Percentiles rank a stretch among this genome's conserved stretches.
These are phyloP conservation scores for Heterotis niloticus DNA, from an alignment of 2,113 vertebrate species.

Conservation along the genomic window DNA sequence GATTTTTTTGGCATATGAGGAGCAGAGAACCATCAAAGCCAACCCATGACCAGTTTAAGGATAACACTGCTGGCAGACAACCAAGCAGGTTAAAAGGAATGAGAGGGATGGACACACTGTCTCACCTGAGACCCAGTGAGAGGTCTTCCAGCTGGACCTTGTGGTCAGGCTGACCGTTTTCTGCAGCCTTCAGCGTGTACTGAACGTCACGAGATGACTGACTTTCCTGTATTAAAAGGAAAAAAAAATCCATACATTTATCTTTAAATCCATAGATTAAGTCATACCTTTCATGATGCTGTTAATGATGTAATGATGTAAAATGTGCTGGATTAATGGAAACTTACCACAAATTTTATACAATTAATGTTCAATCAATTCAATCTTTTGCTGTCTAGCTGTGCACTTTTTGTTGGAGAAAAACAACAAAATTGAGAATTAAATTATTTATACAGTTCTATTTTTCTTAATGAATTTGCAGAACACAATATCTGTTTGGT, in stretches of 20 bases:
- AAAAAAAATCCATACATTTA: constrained; percentile 25
- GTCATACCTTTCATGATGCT: background rate
- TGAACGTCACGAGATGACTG: constrained; percentile 73
- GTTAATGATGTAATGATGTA: background rate
- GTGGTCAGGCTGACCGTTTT: constrained; percentile 75
- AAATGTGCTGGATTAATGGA: no score
- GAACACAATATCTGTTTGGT: no score
- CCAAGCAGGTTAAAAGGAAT: background rate
- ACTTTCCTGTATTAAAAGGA: constrained; percentile 72
- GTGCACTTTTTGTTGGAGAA: no score
- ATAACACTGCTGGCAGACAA: background rate
- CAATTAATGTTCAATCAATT: no score
- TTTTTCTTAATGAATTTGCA: no score
- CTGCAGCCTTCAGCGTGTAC: constrained; percentile 72
- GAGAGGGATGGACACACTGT: background rate
- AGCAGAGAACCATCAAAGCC: background rate
- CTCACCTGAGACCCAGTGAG: constrained; percentile 71
- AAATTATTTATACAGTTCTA: no score
- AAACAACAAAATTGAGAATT: no score
- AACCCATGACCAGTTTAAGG: background rate
- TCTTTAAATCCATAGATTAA: no score
- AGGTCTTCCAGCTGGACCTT: constrained; percentile 72
- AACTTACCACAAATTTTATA: no score
- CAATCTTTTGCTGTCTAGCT: no score
- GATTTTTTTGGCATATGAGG: background rate